A percentile compares a stretch with the other conserved stretches of the same genome.
phyloP scores from a whole-genome alignment of 2,113 vertebrate species.

The Procavia capensis region DNA sequence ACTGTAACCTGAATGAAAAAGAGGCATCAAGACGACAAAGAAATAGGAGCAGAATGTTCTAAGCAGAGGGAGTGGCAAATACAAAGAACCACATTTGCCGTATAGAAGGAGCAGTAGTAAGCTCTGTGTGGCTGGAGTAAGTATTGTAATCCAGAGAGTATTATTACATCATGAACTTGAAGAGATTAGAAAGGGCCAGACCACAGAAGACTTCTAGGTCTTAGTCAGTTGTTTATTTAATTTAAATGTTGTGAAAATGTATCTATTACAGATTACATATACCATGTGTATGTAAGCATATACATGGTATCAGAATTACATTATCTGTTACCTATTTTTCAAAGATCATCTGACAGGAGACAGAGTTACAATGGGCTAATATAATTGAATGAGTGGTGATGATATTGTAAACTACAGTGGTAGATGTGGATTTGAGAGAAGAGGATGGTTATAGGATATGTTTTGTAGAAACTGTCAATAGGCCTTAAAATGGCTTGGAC shows the following conservation, averaged over 20 bases:
- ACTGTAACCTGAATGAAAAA: background rate
- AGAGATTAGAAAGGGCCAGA: background rate
- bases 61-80: background rate
- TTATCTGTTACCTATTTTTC: background rate
- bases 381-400: background rate
- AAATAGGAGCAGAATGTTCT: background rate
- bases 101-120: background rate
- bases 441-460: background rate
- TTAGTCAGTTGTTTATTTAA: background rate
- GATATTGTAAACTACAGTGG: background rate
- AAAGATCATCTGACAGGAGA: background rate
- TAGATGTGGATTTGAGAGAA: background rate
- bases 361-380: background rate
- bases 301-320: background rate
- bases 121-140: background rate
- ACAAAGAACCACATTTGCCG: background rate
- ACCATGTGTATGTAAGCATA: background rate
- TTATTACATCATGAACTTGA: background rate
- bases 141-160: background rate
- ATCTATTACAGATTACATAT: background rate
- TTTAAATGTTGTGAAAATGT: background rate
- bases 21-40: background rate
- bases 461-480: background rate
- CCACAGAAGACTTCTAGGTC: background rate
- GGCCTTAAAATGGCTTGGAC: background rate